Evolutionary conservation across 92 coral and sea anemone genomes (phyloP).

Genomic region (Phenganax marumi): DNA sequence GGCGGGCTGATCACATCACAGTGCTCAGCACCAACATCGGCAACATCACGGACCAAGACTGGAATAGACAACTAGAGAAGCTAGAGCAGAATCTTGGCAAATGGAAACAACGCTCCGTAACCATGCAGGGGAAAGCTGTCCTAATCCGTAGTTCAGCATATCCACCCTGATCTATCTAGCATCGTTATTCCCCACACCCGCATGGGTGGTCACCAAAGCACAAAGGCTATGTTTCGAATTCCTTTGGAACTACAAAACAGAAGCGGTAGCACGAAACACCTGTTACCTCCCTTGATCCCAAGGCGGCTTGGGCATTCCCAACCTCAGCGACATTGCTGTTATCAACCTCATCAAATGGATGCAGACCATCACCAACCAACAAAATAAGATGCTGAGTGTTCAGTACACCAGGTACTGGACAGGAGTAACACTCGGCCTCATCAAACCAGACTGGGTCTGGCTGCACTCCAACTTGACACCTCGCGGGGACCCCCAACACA

Average conservation of each 20-base stretch:
- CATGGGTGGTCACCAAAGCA: slow-evolving; percentile 6
- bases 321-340: neutral
- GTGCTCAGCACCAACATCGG: slow-evolving; percentile 23
- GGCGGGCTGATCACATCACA: neutral
- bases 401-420: slow-evolving; percentile 38
- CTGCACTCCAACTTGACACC: too few species aligned
- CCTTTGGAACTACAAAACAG: slow-evolving; percentile 26
- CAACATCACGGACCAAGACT: slow-evolving; percentile 24
- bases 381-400: neutral
- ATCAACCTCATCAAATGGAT: slow-evolving; percentile 23
- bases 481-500: too few species aligned
- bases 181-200: slow-evolving; percentile 41
- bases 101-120: slow-evolving; percentile 29
- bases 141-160: slow-evolving; percentile 33
- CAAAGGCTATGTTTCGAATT: slow-evolving; percentile 1
- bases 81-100: slow-evolving; percentile 19
- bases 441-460: slow-evolving; percentile 27
- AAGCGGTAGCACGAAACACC: neutral
- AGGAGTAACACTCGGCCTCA: neutral
- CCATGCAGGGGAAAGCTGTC: slow-evolving; percentile 43
- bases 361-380: neutral
- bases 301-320: slow-evolving; percentile 20
- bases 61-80: slow-evolving; percentile 16
- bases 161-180: slow-evolving; percentile 56
- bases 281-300: neutral